Base-by-base conservation (phyloP, 2,888 invertebrate genomes). In the Crepidodera aurea region DNA sequence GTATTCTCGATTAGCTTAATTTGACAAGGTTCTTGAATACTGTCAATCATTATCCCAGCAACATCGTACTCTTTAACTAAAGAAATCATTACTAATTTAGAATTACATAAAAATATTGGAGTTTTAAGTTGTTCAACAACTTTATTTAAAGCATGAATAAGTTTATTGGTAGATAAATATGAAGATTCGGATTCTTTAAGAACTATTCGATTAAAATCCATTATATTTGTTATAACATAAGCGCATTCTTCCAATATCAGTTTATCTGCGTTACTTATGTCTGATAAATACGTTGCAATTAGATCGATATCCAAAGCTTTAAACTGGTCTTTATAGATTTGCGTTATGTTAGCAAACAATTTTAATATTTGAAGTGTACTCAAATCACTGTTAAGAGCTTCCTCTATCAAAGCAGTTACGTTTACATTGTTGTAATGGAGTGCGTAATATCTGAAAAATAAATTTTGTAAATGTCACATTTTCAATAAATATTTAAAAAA, bases 141-240 rank as follows among this genome's bases (percentile, higher is more conserved):
- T 13, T 50, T 60, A 42, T 56, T 25, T 7, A 65, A 32, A 60
- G 34, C 8, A 10, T 34, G 15, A 29, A 65, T 22, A 13, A 67
- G 51, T 37, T 34, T 29, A 55, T 65, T 55, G 2, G 63, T 63
- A 12, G 60, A 58, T 7, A 25, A 22, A 27, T 57, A 60, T 4
- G 22, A 1, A 6, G 55, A 16, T 37, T 67, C 62, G 13, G 68
- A 44, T n/a, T 44, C 15, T 29, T 16, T 22, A 1, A 67, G 37
- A 10, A 61, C 40, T 54, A 39, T 37, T 51, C 42, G 53, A 2
- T 54, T 6, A 13, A 60, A 46, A 10, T 37, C 34, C 55, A 60
- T 57, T 12, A 50, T 39, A 25, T 51, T 25, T 54, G 53, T 51
- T 1, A 58, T 39, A 6, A 64, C 53, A 27, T 22, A n/a, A 1